Evolutionary conservation across 2,113 vertebrate genomes (phyloP), one percentile per base, ranked within the genome.

Genomic region (Scartelaos histophorus): DNA sequence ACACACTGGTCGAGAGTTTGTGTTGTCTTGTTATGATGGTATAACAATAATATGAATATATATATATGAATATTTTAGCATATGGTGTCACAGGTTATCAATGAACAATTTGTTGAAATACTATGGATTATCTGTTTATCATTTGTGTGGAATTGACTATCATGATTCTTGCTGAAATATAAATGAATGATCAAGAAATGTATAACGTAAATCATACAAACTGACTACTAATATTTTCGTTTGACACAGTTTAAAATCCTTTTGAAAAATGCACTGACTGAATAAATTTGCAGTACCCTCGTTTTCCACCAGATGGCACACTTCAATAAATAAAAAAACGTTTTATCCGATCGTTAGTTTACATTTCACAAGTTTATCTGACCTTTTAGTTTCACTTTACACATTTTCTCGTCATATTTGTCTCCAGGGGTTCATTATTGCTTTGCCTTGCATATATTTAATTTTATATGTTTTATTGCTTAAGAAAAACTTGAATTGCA

Each of bases 291-390:
- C 35, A 57, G 24, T 45, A 21, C 25, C 13, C 7, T 13, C 21
- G 7, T 71, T 54, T n/a, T 11, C 15, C 85, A 51, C 67, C 25
- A 11, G 73, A n/a, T 79, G 78, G 78, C 15, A 73, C 19, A 67
- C 21, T 35, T 25, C 3, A 34, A 49, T 56, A 56, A 56, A n/a
- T 4, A 19, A 51, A 51, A 17, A 1, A 17, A 51, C 1, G 47
- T 10, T 0, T 51, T 51, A 51, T 17, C 16, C 17, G 16, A 51
- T 51, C 19, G 47, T n/a, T n/a, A n/a, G n/a, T 51, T 17, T 16
- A 51, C 5, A 51, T 51, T 51, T 51, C 47, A 51, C 47, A 19
- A 51, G 47, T 17, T 51, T 16, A 6, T 51, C 16, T 17, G 16
- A 51, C 47, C 16, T 47, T 47, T 47, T 15, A 47, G 46, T 15